Evolutionary conservation across 2,888 invertebrate genomes (phyloP), one percentile per base, ranked within the genome.

Genomic region (Trichopria drosophilae): DNA sequence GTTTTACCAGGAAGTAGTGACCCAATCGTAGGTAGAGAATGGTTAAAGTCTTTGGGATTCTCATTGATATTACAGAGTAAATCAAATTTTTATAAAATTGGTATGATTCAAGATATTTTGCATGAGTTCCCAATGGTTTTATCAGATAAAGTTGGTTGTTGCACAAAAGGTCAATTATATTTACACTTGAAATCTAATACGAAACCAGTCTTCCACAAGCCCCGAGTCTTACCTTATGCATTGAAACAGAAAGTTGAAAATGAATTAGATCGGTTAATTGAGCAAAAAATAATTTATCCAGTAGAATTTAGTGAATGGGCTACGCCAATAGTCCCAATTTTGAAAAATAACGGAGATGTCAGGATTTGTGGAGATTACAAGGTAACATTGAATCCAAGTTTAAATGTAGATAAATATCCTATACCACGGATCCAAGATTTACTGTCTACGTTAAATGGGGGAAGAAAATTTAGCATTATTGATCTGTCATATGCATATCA

Each of bases 401-500:
- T 66, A 12, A 39, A 53, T 34, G 55, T 60, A 45, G 57, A 61
- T 6, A 20, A 59, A 44, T 60, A 66, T 42, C 63, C 63, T 35
- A 24, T 63, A 19, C 66, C 63, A 3, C 37, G 51, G 7, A 53
- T 62, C 3, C 55, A 62, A 13, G 60, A 66, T 26, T 47, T 67
- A 15, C 57, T 63, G n/a, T 36, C 44, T 26, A 37, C 12, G 18
- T 18, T 41, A 19, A 48, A 51, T 43, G 67, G 63, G 28, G 69
- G 70, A 12, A 59, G 51, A 23, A 46, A 59, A 19, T 75, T 75
- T 57, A 59, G 66, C 3, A 71, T 69, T 53, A 55, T 76, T 6
- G 73, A 77, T 53, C 56, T 74, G 10, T 53, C 59, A 3, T 64
- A 72, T 39, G 72, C 71, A 6, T 75, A 72, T 56, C 65, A 67